Evolutionary conservation across 2,113 vertebrate genomes (phyloP).

Genomic region (Hypanus sabinus): DNA sequence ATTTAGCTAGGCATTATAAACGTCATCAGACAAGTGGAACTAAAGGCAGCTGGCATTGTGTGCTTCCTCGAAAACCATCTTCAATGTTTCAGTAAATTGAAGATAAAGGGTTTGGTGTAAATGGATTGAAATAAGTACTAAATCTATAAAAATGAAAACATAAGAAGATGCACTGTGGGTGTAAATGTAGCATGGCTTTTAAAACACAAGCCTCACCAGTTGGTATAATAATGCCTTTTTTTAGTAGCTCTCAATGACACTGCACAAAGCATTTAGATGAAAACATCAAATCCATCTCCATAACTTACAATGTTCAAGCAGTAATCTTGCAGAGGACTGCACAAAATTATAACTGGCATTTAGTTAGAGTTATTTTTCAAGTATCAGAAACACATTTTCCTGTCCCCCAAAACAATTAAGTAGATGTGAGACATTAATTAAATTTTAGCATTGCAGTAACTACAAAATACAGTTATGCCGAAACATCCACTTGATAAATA

Average conservation of each 20-base stretch:
- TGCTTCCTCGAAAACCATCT: neutral
- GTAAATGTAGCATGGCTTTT: neutral
- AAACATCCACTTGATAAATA: neutral
- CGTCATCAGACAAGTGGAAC: neutral
- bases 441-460: neutral
- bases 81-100: conserved; percentile 8
- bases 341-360: neutral
- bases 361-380: conserved; percentile 2
- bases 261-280: neutral
- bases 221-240: neutral
- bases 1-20: neutral
- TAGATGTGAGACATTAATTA: conserved; percentile 12
- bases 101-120: conserved; percentile 22
- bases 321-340: neutral
- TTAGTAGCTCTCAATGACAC: neutral
- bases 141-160: conserved; percentile 27
- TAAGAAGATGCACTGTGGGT: neutral
- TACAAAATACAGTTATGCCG: neutral
- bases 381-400: neutral
- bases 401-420: conserved; percentile 3
- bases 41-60: neutral
- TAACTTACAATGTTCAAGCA: conserved; percentile 21
- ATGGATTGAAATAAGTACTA: neutral
- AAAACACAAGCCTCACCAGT: neutral
- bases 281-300: neutral